Evolutionary conservation across 2,113 vertebrate genomes (phyloP), one percentile per base, ranked within the genome.

Genomic region (Ascaphus truei): DNA sequence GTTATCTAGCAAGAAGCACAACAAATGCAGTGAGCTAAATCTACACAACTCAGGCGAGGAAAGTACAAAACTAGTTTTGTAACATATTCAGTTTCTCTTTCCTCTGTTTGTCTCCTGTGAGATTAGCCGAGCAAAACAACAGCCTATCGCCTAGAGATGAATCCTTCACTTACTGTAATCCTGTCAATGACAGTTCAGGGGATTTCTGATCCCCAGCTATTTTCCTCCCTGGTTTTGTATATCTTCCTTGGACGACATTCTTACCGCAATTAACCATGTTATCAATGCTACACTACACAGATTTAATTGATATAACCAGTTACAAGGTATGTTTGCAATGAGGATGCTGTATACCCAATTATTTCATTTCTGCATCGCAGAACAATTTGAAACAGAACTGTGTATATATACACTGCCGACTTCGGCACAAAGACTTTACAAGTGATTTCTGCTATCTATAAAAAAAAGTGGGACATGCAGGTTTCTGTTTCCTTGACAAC

Each of bases 401-500:
- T 30, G 47, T 25, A 30, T 20, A 39, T 25, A 30, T 20, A 39
- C 10, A 43, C 6, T 51, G 67, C 67, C 45, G 6, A 41, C 67
- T 41, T 50, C 39, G 30, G 67, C 56, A 39, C 5, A 3, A 60
- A 34, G 34, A 12, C 4, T 23, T 6, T 6, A 3, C 2, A 12
- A 39, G 26, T 7, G 8, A 22, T 29, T 18, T 39, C 6, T 12
- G 7, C 7, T 26, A 31, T 36, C 30, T 26, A 20, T 23, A 22
- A 63, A 2, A 23, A 51, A 47, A 31, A 34, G 5, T 6, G 36
- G 10, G 29, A 33, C 6, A 1, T 30, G 7, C 58, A 52, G 56
- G 30, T 47, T 39, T 51, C 31, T 23, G 66, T 71, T 39, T 23
- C 57, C 57, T 41, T 71, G 57, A 39, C 67, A 61, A 69, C 66